Percentiles rank a stretch among this genome's conserved stretches.
phyloP scores from a whole-genome alignment of 92 coral and sea anemone species.

The Porites lobata region DNA sequence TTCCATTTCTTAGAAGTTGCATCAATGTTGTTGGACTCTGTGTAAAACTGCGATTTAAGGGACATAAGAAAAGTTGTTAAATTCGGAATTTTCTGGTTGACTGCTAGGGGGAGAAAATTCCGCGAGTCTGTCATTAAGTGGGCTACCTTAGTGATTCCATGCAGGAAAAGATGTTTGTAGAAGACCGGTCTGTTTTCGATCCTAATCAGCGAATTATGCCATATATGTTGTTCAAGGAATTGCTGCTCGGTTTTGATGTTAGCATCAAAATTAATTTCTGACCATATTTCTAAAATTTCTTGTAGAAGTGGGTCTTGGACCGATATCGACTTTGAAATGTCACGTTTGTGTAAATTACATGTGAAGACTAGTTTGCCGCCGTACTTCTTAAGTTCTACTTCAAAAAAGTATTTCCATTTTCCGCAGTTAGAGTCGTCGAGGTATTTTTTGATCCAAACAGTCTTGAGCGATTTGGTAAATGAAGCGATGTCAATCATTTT shows the following conservation, averaged over 20 bases:
- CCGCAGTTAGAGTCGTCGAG: constrained; percentile 33
- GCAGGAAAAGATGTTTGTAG: background rate
- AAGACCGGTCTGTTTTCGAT: background rate
- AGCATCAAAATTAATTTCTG: background rate
- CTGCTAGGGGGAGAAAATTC: background rate
- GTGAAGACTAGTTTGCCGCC: constrained; percentile 12
- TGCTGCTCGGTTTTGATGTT: background rate
- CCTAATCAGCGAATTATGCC: background rate
- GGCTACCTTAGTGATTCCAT: background rate
- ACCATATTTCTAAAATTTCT: constrained; percentile 9
- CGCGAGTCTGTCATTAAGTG: background rate
- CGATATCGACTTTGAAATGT: background rate
- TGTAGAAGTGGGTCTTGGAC: background rate
- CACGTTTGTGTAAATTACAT: constrained; percentile 20
- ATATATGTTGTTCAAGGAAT: background rate
- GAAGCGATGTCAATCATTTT: constrained; percentile 31
- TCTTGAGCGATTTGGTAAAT: constrained; percentile 45
- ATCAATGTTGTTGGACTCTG: background rate
- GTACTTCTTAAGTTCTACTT: background rate
- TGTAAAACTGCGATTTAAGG: constrained; percentile 3
- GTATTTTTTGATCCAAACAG: constrained; percentile 41
- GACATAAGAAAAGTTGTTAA: background rate
- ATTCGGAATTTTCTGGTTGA: background rate
- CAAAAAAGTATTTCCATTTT: constrained; percentile 44
- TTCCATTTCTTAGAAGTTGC: constrained; percentile 19